Conservation (phyloP, 2,113 vertebrate genomes). For the Crocuta crocuta region DNA sequence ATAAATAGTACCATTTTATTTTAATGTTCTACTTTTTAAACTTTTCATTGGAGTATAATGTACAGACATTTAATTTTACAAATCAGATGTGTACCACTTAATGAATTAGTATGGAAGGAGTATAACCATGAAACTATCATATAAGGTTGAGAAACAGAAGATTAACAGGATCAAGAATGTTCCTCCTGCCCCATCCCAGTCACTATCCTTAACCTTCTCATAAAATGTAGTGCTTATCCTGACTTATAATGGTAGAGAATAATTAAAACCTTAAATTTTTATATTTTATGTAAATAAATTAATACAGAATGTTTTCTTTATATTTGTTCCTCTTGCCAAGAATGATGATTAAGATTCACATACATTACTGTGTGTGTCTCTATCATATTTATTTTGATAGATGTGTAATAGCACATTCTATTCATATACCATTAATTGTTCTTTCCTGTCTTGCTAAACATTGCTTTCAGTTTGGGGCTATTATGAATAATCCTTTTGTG, state of each 20-base stretch:
- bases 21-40: background rate
- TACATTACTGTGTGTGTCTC: background rate
- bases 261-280: background rate
- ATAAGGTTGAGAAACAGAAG: background rate
- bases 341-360: background rate
- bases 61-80: background rate
- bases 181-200: background rate
- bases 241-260: background rate
- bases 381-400: background rate
- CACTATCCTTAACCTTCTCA: background rate
- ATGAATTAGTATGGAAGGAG: background rate
- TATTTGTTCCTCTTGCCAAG: background rate
- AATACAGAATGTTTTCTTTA: background rate
- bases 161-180: background rate
- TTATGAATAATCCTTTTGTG: background rate
- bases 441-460: background rate
- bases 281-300: background rate
- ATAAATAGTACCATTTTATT: background rate
- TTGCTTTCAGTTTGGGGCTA: background rate
- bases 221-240: background rate
- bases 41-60: background rate
- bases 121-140: background rate
- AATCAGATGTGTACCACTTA: background rate
- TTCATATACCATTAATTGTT: background rate
- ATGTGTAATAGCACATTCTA: background rate